Percentiles rank a stretch among this genome's conserved stretches.
These are phyloP conservation scores for Apis florea DNA, from an alignment of 1,140 invertebrate species.

Conservation along the genomic window DNA sequence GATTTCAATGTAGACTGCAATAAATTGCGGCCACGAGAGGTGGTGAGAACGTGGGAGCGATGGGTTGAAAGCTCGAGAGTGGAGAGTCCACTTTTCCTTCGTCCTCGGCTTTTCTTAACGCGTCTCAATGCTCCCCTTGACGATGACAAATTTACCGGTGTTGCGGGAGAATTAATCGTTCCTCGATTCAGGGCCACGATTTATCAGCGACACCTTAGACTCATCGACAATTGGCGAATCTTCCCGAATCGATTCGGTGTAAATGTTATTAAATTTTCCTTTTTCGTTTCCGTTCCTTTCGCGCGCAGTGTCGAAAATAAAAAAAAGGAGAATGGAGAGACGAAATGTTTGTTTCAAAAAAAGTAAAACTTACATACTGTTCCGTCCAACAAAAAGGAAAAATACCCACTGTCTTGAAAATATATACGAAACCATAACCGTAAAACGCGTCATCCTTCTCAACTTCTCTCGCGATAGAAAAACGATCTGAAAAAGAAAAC, in stretches of 20 bases:
- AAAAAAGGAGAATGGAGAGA: too few species aligned
- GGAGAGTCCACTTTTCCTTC: not conserved
- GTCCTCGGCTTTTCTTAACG: not conserved
- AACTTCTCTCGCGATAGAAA: too few species aligned
- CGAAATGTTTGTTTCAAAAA: too few species aligned
- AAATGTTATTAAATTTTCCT: not conserved
- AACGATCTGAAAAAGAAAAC: too few species aligned
- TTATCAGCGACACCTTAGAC: not conserved
- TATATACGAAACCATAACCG: too few species aligned
- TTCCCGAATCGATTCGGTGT: not conserved
- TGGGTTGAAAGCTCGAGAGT: not conserved
- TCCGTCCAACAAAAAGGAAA: too few species aligned
- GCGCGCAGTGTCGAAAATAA: too few species aligned
- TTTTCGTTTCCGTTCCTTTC: too few species aligned
- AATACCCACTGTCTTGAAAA: too few species aligned
- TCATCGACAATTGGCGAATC: not conserved
- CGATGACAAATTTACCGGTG: conserved; percentile 28
- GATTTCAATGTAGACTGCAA: conserved; percentile 1
- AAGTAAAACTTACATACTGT: too few species aligned
- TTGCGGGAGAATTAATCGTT: conserved; percentile 6
- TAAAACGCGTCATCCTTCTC: too few species aligned
- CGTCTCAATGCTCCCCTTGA: not conserved
- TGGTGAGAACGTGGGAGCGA: not conserved
- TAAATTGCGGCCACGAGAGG: conserved; percentile 17
- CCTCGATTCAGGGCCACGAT: not conserved